These are phyloP conservation scores for Drosophila oshimai DNA, from an alignment of 1,140 invertebrate genomes.

Conservation along the genomic window DNA sequence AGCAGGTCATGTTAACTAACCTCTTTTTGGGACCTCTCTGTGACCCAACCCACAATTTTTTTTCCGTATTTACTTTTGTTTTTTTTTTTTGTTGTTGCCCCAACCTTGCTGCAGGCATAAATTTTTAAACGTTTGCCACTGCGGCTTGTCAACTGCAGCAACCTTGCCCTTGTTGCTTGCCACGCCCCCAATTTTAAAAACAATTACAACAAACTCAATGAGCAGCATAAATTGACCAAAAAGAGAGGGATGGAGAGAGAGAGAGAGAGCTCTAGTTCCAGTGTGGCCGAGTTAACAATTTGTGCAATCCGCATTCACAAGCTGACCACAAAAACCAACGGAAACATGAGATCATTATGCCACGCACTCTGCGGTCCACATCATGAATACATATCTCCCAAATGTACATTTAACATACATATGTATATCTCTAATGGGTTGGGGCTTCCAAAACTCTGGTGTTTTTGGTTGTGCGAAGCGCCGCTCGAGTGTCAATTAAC, in stretches of 20 bases:
- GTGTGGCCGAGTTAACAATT: conserved; percentile 31
- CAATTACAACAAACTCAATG: conserved; percentile 46
- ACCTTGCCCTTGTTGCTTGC: conserved; percentile 72
- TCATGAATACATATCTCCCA: conserved; percentile 16
- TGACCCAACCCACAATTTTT: no score
- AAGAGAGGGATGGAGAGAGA: neutral
- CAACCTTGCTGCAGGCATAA: conserved; percentile 68
- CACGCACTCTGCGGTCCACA: conserved; percentile 55
- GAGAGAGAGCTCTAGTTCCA: neutral
- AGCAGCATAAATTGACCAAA: conserved; percentile 9
- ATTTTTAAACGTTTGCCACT: conserved; percentile 59
- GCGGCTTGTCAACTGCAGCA: conserved; percentile 71
- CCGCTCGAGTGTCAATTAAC: conserved; percentile 22
- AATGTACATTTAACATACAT: neutral
- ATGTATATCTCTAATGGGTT: neutral
- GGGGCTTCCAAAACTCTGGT: no score
- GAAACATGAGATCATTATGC: conserved; percentile 66
- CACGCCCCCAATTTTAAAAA: conserved; percentile 46
- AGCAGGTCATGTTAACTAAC: conserved; percentile 58
- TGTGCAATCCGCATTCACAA: conserved; percentile 34
- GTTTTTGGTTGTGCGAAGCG: neutral
- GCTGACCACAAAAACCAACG: conserved; percentile 50
- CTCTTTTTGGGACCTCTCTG: conserved; percentile 24
- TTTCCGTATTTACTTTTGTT: no score
- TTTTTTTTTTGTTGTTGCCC: conserved; percentile 51